phyloP scores from a whole-genome alignment of 2,113 vertebrate species.

The Carassius carassius region DNA sequence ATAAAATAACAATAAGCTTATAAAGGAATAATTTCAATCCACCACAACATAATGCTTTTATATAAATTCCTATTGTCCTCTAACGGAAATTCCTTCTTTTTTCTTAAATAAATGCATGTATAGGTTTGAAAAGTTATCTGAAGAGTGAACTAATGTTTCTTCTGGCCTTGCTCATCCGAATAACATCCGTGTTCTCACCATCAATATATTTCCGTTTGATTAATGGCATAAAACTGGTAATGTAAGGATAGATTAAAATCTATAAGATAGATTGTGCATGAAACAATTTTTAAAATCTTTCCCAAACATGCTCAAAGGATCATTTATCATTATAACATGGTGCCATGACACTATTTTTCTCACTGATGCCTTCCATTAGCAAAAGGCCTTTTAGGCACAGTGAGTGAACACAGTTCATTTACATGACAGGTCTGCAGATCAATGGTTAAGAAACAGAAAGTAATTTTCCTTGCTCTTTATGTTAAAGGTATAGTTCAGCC shows the following conservation, averaged over 20 bases:
- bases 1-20: too few relatives aligned
- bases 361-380: neutral
- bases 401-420: neutral
- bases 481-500: neutral
- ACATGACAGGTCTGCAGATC: neutral
- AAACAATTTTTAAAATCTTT: neutral
- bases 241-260: neutral
- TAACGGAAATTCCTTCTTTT: neutral
- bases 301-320: neutral
- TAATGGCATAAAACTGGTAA: neutral
- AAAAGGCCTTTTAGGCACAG: neutral
- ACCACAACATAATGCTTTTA: neutral
- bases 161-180: neutral
- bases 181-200: neutral
- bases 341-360: neutral
- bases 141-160: neutral
- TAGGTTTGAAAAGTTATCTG: neutral
- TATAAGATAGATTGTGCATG: neutral
- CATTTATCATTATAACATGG: conserved; percentile 12
- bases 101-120: neutral
- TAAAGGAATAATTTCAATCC: neutral
- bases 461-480: neutral
- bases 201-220: neutral
- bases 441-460: neutral
- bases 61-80: neutral